Conservation (phyloP, 2,797 vertebrate species). For the Aselliscus stoliczkanus region DNA sequence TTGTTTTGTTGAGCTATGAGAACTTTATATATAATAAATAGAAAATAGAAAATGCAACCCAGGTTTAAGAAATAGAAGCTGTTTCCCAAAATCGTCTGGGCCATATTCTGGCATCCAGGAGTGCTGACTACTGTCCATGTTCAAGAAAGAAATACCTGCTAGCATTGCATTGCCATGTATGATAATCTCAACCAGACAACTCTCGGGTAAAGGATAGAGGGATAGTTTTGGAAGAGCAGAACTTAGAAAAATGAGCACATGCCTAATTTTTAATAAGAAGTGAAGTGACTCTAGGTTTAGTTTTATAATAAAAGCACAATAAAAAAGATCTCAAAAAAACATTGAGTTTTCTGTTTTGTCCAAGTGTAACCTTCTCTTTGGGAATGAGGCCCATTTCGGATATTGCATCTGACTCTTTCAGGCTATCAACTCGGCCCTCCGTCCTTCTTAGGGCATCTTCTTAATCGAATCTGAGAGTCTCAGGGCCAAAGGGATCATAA, state of each 20-base stretch:
- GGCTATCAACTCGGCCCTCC: rapidly evolving
- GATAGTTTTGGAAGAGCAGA: not conserved
- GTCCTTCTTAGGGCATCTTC: not conserved
- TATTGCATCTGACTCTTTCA: not conserved
- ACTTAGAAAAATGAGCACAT: not conserved
- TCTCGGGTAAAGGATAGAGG: not conserved
- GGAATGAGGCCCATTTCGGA: not conserved
- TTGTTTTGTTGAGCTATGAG: not conserved
- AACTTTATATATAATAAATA: not conserved
- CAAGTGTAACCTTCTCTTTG: not conserved
- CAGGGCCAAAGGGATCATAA: not conserved
- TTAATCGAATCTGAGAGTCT: not conserved
- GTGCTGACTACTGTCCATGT: not conserved
- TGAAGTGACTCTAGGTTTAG: not conserved
- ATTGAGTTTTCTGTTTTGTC: not conserved
- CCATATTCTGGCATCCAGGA: not conserved
- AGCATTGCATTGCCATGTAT: rapidly evolving
- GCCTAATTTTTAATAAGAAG: not conserved
- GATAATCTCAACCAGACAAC: rapidly evolving
- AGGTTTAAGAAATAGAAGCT: not conserved
- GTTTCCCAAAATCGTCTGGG: not conserved
- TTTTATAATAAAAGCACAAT: not conserved
- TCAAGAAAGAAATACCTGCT: rapidly evolving
- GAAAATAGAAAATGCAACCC: not conserved
- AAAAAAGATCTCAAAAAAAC: not conserved